Evolutionary conservation across 1,140 invertebrate genomes (phyloP), one percentile per base, ranked within the genome.

Genomic region (Atta texana): DNA sequence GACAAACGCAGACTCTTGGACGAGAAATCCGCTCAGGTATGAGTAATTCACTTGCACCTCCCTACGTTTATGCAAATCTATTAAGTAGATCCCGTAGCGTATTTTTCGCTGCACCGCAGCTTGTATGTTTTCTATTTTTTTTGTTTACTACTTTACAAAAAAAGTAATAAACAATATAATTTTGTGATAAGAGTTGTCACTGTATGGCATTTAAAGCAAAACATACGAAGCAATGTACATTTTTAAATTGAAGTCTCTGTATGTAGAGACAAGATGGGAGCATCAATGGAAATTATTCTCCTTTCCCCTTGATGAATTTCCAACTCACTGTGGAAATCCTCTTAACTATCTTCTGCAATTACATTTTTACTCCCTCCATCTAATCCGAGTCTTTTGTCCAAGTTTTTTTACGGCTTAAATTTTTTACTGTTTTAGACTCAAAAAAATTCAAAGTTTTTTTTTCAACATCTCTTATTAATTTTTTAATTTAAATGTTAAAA

Each of bases 1-100:
- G 89, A 94, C 12, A 94, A 94, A 77, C 93, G 89, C 57, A 92
- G 87, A 59, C 80, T 92, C 51, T 89, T 95, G 31, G 93, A 95
- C 2, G 85, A 93, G 61, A 88, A 88, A 57, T 91, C 90, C 34
- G 80, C 92, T 21, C 89, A 93, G 92, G 94, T 95, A 90, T 53
- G 49, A 44, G 24, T 1, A 5, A 44, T 39, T 74, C 57, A 28
- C 21, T 14, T 49, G 3, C 55, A 44, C 49, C 55, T 57, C 55
- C 2, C 18, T 53, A 12, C 39, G 49, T 77, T 28, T 78, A 28
- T 51, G 64, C 59, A 76, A 76, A 28, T 59, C 68, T 21, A 24
- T n/a, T 63, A 24, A 24, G 24, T 24, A 24, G 34, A 59, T 34
- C 14, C 14, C 14, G 12, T 49, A 51, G 14, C 14, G 14, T 51